These are phyloP conservation scores for Chlamydotis undulata DNA, from an alignment of 2,113 vertebrate species.

Conservation along the genomic window DNA sequence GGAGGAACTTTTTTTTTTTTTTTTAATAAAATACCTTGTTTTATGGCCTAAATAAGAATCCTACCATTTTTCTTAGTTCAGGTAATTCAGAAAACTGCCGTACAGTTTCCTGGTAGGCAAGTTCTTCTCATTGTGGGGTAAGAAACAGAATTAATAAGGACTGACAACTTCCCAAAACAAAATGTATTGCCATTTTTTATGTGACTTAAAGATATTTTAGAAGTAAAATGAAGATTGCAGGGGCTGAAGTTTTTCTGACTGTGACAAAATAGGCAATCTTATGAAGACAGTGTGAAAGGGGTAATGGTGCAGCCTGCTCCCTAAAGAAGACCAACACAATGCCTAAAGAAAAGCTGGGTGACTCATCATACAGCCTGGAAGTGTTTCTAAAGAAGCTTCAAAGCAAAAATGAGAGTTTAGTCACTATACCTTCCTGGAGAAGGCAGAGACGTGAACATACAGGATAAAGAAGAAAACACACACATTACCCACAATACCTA, in stretches of 20 bases:
- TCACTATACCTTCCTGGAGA: neutral
- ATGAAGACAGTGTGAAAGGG: neutral
- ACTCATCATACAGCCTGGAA: neutral
- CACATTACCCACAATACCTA: neutral
- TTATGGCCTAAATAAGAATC: neutral
- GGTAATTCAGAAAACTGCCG: neutral
- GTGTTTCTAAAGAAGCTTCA: slow-evolving; percentile 8
- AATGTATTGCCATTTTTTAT: neutral
- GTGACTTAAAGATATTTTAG: neutral
- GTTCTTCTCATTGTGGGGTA: neutral
- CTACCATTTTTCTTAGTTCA: neutral
- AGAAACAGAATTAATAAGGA: neutral
- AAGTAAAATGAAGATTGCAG: neutral
- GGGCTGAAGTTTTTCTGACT: neutral
- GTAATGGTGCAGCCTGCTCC: neutral
- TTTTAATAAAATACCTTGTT: neutral
- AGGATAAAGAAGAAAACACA: neutral
- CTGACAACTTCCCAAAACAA: neutral
- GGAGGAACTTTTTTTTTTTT: neutral
- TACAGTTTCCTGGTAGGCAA: neutral
- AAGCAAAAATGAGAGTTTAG: slow-evolving; percentile 2
- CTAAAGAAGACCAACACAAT: neutral
- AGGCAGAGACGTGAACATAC: neutral
- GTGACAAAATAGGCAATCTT: neutral
- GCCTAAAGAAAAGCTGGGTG: slow-evolving; percentile 10